Base-by-base conservation (phyloP, 2,888 invertebrate species). In the Harpalus rufipes region DNA sequence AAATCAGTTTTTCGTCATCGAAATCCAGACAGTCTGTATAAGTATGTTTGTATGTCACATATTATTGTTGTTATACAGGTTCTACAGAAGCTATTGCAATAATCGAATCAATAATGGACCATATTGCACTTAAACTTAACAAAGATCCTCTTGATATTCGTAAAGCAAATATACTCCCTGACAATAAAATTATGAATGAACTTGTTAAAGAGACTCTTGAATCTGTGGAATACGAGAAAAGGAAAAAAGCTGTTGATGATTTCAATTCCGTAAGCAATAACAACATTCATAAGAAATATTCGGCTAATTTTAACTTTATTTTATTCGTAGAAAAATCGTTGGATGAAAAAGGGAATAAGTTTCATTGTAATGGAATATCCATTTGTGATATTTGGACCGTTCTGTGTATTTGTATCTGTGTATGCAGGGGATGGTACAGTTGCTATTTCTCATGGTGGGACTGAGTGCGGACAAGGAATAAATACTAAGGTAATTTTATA, bases 391-490 rank as follows among this genome's bases (percentile, higher is more conserved):
- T 89, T 91, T 32, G 92, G 93, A 0, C 93, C 93, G 79, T 94
- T 91, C 86, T 92, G 93, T 78, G 93, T 94, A 0, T 91, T 93
- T 18, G 92, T 96, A 14, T 92, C 94, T 0, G 93, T 97, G 84
- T 96, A 94, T 88, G 94, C 94, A 21, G 92, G 93, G 1, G 96
- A 96, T 89, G 96, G 94, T 0, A 93, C 94, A 0, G 95, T 97
- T 0, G 92, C 94, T 0, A 91, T 97, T 7, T 91, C 93, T 1
- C 96, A 96, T 87, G 95, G 95, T 12, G 96, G 95, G 0, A 91
- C 95, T 39, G 96, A 96, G 92, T 93, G 95, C 88, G 97, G 97
- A 0, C 97, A 97, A 91, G 97, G 97, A 8, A 92, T 96, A 72
- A 95, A 96, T 87, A 96, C 96, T 0, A 96, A 96, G 92, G 94